Conservation (phyloP, 2,113 vertebrate species). For the Platysteira castanea region DNA sequence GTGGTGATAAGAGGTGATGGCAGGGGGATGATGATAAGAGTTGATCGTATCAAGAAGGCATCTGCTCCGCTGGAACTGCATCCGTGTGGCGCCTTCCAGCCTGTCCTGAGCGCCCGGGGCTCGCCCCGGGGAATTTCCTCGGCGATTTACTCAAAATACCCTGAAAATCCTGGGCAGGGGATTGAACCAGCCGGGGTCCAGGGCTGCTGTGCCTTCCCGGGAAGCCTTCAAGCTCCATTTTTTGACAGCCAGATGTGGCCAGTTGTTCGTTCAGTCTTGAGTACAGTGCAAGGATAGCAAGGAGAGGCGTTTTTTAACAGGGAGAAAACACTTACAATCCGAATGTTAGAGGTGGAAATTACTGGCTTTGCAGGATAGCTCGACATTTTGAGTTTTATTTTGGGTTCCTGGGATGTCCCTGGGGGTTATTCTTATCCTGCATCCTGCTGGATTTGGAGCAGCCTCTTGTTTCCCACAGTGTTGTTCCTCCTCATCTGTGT, state of each 20-base stretch:
- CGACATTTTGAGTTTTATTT: not conserved
- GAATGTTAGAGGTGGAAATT: not conserved
- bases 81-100: not conserved
- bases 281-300: not conserved
- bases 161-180: not conserved
- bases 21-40: not conserved
- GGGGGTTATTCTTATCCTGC: not conserved
- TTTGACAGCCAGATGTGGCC: not conserved
- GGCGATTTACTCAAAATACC: not conserved
- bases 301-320: fast-evolving
- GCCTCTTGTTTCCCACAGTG: not conserved
- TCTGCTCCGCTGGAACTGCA: not conserved
- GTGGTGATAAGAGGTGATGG: not conserved
- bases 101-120: fast-evolving
- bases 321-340: not conserved
- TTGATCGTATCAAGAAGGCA: not conserved
- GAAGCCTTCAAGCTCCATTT: not conserved
- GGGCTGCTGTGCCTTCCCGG: not conserved
- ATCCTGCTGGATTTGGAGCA: fast-evolving
- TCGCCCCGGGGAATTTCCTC: fast-evolving
- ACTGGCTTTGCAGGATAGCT: not conserved
- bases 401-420: not conserved
- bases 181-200: not conserved
- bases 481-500: not conserved
- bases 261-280: not conserved